Base-by-base conservation (phyloP, 2,113 vertebrate genomes). In the Cnemophilus loriae region DNA sequence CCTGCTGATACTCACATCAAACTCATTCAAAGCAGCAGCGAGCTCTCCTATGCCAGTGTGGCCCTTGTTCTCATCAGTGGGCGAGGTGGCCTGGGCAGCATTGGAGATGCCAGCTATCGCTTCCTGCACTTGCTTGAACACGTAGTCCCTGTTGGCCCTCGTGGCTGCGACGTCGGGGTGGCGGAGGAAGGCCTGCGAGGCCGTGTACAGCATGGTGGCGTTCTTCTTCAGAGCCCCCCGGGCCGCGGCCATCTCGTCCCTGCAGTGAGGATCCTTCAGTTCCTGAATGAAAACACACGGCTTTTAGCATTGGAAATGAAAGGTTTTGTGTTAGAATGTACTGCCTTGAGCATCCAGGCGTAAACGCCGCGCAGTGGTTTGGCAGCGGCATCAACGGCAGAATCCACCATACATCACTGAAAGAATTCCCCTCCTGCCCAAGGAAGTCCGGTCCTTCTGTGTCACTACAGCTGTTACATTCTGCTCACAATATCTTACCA, bases 41-140 rank as follows among this genome's bases (percentile, higher is more conserved):
- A 99, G 98, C 75, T 99, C 99, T 22, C 99, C 99, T 9, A 99
- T 99, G 91, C 99, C 99, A 10, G 99, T 99, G 86, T 99, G 99
- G 23, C 99, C 99, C 69, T 99, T 99, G 97, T 99, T 99, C 97
- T 99, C 99, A 6, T 99, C 99, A 0, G 98, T 98, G 91, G 99
- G 99, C 0, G 99, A 99, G 89, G 99, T 98, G 96, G 99, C 99
- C 97, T 99, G 99, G 49, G 99, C 99, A 35, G 99, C 99, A 1
- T 99, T 99, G 83, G 99, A 99, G 92, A 99, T 99, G 22, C 99
- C 99, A 16, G 99, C 99, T 10, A 99, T 99, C 19, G 99, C 99
- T 85, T 99, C 99, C 96, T 99, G 99, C 28, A 99, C 99, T 96
- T 99, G 99, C 86, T 99, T 99, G 98, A 99, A 99, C 89, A 99